Evolutionary conservation across 2,113 vertebrate species (phyloP), one percentile per base, ranked within the genome.

Genomic region (Thermophis baileyi): DNA sequence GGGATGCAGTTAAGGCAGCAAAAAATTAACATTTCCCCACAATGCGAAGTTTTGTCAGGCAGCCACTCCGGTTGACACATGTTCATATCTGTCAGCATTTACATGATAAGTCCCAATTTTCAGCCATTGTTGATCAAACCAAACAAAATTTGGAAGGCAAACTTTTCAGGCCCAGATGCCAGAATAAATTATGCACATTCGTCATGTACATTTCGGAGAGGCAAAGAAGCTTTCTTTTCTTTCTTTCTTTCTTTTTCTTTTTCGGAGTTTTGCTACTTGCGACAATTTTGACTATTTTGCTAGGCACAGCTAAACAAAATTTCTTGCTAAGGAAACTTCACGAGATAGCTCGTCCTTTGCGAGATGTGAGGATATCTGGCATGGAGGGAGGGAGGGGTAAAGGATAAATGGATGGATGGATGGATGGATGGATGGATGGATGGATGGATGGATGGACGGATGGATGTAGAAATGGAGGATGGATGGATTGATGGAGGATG

Each of bases 171-270:
- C 96, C 97, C 97, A 97, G 97, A 97, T 97, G 97, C 96, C 95
- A 95, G 96, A 97, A 97, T 97, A 97, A 97, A 97, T 96, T 97
- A 97, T 97, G 97, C 97, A 96, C 96, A 97, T 97, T 96, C 97
- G 96, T 96, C 97, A 96, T 97, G 97, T 97, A 97, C 96, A 94
- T 97, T 95, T 93, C 95, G 95, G 94, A 96, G 94, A 89, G 94
- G 96, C 95, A 88, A 93, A 94, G 92, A 94, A 95, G 95, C 92
- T 96, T 94, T 89, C n/a, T 87, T 44, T 85, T 1, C 35, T 4
- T 7, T 95, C 89, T 81, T 85, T 47, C 69, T 1, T 35, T 3
- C 5, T 1, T 55, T 16, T 22, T 95, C 89, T 91, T 91, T 95
- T 94, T 89, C 30, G 8, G 8, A n/a, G 12, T 95, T 94, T 93